These are phyloP conservation scores for Drosophila prostipennis DNA, from an alignment of 2,888 invertebrate genomes.

Conservation along the genomic window DNA sequence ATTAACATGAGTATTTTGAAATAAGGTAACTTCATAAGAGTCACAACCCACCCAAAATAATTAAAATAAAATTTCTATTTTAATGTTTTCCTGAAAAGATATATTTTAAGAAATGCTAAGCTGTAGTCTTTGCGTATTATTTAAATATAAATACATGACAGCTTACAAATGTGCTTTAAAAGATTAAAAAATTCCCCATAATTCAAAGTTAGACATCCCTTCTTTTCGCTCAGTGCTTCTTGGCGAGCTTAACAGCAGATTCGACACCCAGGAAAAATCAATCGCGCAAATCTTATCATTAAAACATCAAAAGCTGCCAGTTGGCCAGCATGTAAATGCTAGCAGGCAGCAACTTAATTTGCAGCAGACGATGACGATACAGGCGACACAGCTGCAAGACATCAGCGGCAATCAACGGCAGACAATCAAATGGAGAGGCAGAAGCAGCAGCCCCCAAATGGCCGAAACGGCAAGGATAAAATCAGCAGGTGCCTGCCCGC, in stretches of 20 bases:
- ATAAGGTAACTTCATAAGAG: no score
- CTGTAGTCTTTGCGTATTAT: no score
- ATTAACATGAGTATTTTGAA: no score
- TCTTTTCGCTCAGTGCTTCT: constrained; percentile 3
- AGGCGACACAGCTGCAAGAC: constrained; percentile 68
- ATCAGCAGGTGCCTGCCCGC: constrained; percentile 71
- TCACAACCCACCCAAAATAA: no score
- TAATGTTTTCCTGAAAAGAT: no score
- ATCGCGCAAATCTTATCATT: constrained; percentile 77
- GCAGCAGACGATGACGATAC: constrained; percentile 48
- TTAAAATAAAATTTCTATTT: no score
- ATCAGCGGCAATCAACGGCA: constrained; percentile 76
- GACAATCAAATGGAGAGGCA: constrained; percentile 71
- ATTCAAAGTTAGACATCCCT: no score
- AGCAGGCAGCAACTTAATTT: constrained; percentile 73
- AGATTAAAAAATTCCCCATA: no score
- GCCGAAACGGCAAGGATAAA: constrained; percentile 66
- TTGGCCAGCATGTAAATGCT: constrained; percentile 68
- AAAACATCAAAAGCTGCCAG: constrained; percentile 76
- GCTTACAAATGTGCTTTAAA: no score
- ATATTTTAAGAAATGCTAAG: no score
- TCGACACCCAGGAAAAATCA: constrained; percentile 75
- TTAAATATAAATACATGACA: no score
- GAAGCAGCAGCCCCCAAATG: constrained; percentile 39
- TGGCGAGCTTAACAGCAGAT: constrained; percentile 38